Evolutionary conservation across 2,888 invertebrate genomes (phyloP).

Genomic region (Apotomis turbidana): DNA sequence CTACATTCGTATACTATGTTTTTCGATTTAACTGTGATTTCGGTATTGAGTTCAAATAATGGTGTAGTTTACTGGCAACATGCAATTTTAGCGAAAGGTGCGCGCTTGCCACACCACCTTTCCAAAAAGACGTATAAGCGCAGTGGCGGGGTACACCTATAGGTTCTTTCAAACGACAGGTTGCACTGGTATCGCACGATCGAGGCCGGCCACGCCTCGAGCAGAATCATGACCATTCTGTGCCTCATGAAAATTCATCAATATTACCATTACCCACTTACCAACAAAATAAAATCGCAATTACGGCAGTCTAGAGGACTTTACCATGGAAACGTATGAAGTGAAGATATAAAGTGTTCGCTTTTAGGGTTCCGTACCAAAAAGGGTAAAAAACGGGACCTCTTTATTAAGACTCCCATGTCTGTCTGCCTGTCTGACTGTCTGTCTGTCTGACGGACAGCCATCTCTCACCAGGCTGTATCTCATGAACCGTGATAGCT

Average conservation of each 20-base stretch:
- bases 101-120: background rate
- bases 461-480: too few relatives aligned
- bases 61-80: slow-evolving; percentile 7
- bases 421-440: too few relatives aligned
- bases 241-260: slow-evolving; percentile 35
- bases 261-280: slow-evolving; percentile 8
- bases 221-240: slow-evolving; percentile 11
- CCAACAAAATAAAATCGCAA: slow-evolving; percentile 43
- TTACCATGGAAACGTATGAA: background rate
- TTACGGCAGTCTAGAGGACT: background rate
- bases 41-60: slow-evolving; percentile 34
- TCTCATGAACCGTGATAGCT: too few relatives aligned
- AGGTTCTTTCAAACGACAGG: background rate
- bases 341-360: too few relatives aligned
- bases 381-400: too few relatives aligned
- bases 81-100: slow-evolving; percentile 41
- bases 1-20: slow-evolving; percentile 5
- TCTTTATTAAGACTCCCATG: too few relatives aligned
- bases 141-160: background rate
- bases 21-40: slow-evolving; percentile 20
- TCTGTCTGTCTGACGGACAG: too few relatives aligned
- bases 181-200: slow-evolving; percentile 25
- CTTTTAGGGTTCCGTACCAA: too few relatives aligned
- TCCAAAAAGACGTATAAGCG: background rate
- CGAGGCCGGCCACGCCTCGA: slow-evolving; percentile 33